phyloP scores from a whole-genome alignment of 2,113 vertebrate genomes.

The Lampris incognitus region DNA sequence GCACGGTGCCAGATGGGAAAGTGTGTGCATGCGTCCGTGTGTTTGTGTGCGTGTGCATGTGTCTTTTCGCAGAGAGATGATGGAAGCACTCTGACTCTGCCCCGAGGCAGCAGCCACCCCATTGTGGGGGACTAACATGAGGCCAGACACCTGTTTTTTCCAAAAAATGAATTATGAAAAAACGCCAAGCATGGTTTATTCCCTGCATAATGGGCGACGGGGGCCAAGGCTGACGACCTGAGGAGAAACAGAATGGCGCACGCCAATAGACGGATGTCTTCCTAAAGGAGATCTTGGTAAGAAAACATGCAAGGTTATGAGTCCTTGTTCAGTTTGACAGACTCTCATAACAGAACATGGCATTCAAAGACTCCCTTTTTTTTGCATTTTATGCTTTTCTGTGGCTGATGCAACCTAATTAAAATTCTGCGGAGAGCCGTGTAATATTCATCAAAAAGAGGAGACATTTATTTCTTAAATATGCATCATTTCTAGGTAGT shows the following conservation, averaged over 20 bases:
- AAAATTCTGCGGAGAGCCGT: conserved; percentile 31
- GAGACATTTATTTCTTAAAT: conserved; percentile 62
- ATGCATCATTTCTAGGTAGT: conserved; percentile 50
- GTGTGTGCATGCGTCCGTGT: conserved; percentile 9
- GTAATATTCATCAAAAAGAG: no score
- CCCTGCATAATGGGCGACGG: conserved; percentile 45
- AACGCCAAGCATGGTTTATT: conserved; percentile 46
- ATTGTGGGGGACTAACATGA: conserved; percentile 48
- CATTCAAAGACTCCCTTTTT: conserved; percentile 44
- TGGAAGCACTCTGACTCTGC: conserved; percentile 44
- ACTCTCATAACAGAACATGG: conserved; percentile 47
- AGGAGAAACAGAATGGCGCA: conserved; percentile 50
- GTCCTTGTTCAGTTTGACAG: conserved; percentile 72
- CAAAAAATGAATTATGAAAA: conserved; percentile 66
- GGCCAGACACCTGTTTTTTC: conserved; percentile 73
- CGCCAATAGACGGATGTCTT: conserved; percentile 22
- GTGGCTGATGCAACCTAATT: conserved; percentile 60
- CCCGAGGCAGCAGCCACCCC: conserved; percentile 55
- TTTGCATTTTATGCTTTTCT: conserved; percentile 38
- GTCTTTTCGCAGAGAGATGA: conserved; percentile 13
- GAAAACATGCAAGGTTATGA: conserved; percentile 66
- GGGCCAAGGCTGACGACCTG: conserved; percentile 55
- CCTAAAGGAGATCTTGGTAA: conserved; percentile 46
- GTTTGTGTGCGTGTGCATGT: background rate
- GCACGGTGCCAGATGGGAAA: conserved; percentile 8